These are phyloP conservation scores for Gavia stellata DNA, from an alignment of 2,113 vertebrate genomes.

Conservation along the genomic window DNA sequence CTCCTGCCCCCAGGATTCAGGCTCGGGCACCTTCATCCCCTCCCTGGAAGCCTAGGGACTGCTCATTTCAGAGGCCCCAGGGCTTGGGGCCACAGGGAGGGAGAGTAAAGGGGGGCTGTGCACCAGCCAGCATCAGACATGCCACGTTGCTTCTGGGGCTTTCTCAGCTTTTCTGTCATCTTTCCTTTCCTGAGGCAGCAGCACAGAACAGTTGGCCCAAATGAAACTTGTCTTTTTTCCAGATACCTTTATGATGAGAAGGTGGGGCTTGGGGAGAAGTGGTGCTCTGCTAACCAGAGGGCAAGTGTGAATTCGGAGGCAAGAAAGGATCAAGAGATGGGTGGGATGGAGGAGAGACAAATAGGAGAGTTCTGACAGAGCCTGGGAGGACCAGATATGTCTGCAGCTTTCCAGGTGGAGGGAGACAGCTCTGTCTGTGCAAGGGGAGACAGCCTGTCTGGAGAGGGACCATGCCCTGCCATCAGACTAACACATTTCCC, in stretches of 20 bases:
- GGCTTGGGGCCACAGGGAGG: not conserved
- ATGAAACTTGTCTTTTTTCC: not conserved
- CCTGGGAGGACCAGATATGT: not conserved
- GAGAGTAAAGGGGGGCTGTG: not conserved
- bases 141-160: not conserved
- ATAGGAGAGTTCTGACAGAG: not conserved
- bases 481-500: not conserved
- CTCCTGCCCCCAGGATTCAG: not conserved
- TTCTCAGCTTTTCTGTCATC: not conserved
- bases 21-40: accelerated
- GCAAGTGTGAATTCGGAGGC: not conserved
- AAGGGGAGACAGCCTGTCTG: not conserved
- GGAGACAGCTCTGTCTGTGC: not conserved
- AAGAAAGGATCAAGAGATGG: not conserved
- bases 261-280: not conserved
- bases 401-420: not conserved
- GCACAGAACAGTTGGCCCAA: not conserved
- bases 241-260: not conserved
- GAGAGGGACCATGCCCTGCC: not conserved
- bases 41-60: not conserved
- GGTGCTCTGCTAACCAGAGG: not conserved
- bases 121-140: not conserved
- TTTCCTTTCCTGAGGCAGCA: not conserved
- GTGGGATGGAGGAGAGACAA: not conserved
- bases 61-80: not conserved